Evolutionary conservation across 2,797 vertebrate genomes (phyloP).

Genomic region (Poecilia gillii): DNA sequence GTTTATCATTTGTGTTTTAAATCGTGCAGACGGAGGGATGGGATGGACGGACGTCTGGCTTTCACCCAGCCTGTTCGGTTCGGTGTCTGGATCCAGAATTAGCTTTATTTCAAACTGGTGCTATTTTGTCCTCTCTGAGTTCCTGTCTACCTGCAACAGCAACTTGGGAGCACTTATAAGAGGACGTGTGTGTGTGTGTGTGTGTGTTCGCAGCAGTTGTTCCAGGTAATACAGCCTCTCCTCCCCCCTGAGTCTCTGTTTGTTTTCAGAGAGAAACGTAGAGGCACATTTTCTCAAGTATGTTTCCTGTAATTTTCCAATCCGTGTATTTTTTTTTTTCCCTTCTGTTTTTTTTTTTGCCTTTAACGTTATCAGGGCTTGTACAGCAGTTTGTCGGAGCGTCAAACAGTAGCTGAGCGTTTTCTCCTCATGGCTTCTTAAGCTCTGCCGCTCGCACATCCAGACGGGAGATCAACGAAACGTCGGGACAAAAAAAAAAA

Average conservation of each 20-base stretch:
- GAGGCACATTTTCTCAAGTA: constrained; percentile 36
- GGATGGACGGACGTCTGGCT: constrained; percentile 37
- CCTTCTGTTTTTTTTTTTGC: constrained; percentile 41
- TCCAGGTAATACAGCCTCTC: constrained; percentile 54
- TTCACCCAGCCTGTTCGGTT: constrained; percentile 14
- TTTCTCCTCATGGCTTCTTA: constrained; percentile 45
- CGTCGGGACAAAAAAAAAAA: not conserved
- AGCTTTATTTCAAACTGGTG: constrained; percentile 81
- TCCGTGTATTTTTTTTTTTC: constrained; percentile 47
- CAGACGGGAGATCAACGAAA: constrained; percentile 2
- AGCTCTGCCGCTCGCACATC: constrained; percentile 22
- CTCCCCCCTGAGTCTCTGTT: constrained; percentile 8
- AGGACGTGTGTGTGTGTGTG: constrained; percentile 28
- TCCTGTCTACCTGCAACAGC: constrained; percentile 50
- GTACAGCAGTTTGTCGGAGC: constrained; percentile 38
- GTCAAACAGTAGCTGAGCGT: constrained; percentile 37
- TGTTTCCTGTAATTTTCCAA: constrained; percentile 43
- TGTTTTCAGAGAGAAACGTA: constrained; percentile 29
- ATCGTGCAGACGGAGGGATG: constrained; percentile 42
- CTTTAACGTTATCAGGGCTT: constrained; percentile 40
- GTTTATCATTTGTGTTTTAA: constrained; percentile 43
- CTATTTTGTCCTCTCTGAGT: constrained; percentile 69
- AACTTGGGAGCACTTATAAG: constrained; percentile 34
- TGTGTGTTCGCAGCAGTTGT: constrained; percentile 39
- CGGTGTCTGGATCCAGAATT: constrained; percentile 55